Conservation (phyloP, 2,113 vertebrate species). For the Hippocampus barbouri region DNA sequence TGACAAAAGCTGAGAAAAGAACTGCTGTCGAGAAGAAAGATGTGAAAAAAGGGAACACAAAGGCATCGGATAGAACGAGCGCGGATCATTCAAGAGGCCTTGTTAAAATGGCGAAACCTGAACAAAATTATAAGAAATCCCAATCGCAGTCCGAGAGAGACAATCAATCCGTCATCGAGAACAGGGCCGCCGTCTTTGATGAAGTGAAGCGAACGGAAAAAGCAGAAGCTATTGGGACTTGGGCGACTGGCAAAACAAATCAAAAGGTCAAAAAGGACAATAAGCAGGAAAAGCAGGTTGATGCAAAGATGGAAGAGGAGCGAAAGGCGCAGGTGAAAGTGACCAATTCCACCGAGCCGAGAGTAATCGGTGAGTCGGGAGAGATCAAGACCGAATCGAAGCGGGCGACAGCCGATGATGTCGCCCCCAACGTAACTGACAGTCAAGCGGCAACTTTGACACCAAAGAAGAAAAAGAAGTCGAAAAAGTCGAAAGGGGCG, state of each 20-base stretch:
- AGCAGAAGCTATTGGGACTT: conserved; percentile 47
- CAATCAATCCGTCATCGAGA: conserved; percentile 33
- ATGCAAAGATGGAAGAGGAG: conserved; percentile 33
- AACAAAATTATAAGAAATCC: conserved; percentile 28
- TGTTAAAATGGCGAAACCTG: conserved; percentile 12
- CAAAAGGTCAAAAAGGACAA: conserved; percentile 62
- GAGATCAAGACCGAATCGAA: conserved; percentile 45
- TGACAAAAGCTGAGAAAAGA: conserved; percentile 43
- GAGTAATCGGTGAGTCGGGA: conserved; percentile 34
- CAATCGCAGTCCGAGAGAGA: conserved; percentile 27
- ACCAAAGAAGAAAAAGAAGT: conserved; percentile 71
- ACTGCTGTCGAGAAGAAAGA: conserved; percentile 44
- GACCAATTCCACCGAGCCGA: conserved; percentile 38
- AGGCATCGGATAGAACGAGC: conserved; percentile 12
- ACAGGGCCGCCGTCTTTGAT: conserved; percentile 32
- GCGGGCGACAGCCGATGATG: conserved; percentile 42
- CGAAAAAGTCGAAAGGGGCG: conserved; percentile 66
- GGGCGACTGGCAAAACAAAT: conserved; percentile 57
- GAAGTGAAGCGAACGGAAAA: conserved; percentile 46
- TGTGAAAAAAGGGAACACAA: conserved; percentile 41
- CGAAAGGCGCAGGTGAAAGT: conserved; percentile 25
- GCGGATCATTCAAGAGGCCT: conserved; percentile 12
- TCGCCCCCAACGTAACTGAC: conserved; percentile 26
- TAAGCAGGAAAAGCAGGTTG: conserved; percentile 56
- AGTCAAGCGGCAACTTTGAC: conserved; percentile 40